phyloP scores from a whole-genome alignment of 2,113 vertebrate species.

The Bujurquina vittata region DNA sequence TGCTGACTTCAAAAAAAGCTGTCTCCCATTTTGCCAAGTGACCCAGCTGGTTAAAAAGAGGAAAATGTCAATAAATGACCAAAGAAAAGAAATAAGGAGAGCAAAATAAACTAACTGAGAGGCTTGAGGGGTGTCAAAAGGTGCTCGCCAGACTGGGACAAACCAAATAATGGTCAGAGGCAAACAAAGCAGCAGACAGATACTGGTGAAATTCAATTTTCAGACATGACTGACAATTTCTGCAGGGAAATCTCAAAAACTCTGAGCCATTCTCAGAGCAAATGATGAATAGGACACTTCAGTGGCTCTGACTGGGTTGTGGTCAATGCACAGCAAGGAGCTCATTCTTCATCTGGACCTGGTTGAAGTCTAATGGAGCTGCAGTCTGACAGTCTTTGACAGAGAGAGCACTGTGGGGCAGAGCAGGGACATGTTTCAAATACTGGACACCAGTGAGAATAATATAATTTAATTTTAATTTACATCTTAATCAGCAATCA shows the following conservation, averaged over 20 bases:
- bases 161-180: slow-evolving; percentile 15
- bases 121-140: slow-evolving; percentile 3
- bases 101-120: neutral
- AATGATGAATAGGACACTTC: slow-evolving; percentile 54
- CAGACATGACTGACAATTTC: slow-evolving; percentile 1
- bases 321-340: slow-evolving; percentile 49
- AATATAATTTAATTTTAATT: slow-evolving; percentile 27
- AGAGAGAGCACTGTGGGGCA: slow-evolving; percentile 20
- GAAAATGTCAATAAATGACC: neutral
- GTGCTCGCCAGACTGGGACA: slow-evolving; percentile 23
- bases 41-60: neutral
- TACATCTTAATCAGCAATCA: slow-evolving; percentile 40
- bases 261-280: slow-evolving; percentile 7
- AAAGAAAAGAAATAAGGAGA: neutral
- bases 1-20: neutral
- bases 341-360: slow-evolving; percentile 54
- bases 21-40: neutral
- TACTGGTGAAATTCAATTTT: slow-evolving; percentile 17
- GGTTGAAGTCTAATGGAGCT: slow-evolving; percentile 53
- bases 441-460: slow-evolving; percentile 23
- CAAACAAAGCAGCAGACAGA: slow-evolving; percentile 29
- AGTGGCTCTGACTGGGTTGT: slow-evolving; percentile 29
- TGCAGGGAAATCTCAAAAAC: slow-evolving; percentile 31
- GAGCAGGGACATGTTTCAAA: slow-evolving; percentile 34
- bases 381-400: slow-evolving; percentile 41